A percentile compares a stretch with the other conserved stretches of the same genome.
Evolutionary conservation across 2,113 vertebrate genomes (phyloP).

Genomic region (Oreocharis arfaki): DNA sequence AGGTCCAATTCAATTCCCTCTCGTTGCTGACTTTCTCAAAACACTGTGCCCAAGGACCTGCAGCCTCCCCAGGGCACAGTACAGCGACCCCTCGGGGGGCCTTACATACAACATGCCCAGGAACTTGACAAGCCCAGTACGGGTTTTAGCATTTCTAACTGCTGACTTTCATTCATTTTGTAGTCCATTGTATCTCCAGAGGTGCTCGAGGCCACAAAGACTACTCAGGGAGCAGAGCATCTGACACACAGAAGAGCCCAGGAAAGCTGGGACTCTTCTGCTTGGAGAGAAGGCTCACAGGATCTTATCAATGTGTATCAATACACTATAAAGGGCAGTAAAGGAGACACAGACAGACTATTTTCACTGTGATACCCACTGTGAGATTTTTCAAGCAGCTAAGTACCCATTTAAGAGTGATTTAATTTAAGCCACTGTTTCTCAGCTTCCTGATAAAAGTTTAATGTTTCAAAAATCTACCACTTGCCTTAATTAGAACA

Average conservation of each 20-base stretch:
- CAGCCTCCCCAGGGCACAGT: neutral
- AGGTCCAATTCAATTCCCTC: neutral
- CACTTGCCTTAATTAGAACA: neutral
- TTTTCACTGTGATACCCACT: neutral
- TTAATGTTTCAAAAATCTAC: conserved; percentile 10
- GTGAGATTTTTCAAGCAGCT: neutral
- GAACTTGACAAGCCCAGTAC: neutral
- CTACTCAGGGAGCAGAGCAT: neutral
- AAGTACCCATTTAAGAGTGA: neutral
- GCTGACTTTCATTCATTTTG: neutral
- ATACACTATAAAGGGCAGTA: neutral
- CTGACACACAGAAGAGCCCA: neutral
- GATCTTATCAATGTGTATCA: neutral
- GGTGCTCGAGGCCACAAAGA: neutral
- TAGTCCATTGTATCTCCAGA: neutral
- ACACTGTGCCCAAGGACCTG: neutral
- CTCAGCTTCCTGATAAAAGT: neutral
- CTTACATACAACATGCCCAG: neutral
- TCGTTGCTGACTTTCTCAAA: neutral
- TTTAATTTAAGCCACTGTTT: neutral
- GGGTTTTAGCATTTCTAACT: neutral
- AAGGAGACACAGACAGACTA: neutral
- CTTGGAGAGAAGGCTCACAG: neutral
- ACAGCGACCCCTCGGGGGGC: neutral
- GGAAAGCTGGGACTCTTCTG: neutral